phyloP scores from a whole-genome alignment of 2,888 invertebrate genomes.

The Synergus japonicus region DNA sequence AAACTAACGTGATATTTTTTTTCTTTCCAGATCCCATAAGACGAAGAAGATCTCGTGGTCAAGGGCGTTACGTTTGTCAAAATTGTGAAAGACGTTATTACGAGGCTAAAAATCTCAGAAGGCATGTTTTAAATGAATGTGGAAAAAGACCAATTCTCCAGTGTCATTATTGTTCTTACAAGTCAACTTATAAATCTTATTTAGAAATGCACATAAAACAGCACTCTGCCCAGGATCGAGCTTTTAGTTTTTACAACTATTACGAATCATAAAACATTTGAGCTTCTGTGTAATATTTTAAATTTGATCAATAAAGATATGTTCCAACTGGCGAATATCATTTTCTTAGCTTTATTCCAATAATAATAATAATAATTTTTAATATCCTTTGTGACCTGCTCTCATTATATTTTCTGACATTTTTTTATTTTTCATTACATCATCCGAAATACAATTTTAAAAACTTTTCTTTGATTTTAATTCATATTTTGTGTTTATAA shows the following conservation, averaged over 20 bases:
- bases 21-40: conserved; percentile 64
- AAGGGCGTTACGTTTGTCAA: conserved; percentile 74
- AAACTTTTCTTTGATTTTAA: background rate
- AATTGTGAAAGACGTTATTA: conserved; percentile 80
- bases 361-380: background rate
- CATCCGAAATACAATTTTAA: background rate
- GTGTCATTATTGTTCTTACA: conserved; percentile 73
- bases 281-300: background rate
- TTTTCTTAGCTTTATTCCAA: background rate
- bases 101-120: conserved; percentile 79
- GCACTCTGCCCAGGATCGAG: conserved; percentile 45
- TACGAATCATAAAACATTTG: background rate
- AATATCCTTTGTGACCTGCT: background rate
- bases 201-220: conserved; percentile 68
- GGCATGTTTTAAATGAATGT: conserved; percentile 79
- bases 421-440: background rate
- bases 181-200: conserved; percentile 77
- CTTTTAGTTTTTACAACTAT: conserved; percentile 7
- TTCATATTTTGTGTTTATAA: background rate
- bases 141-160: conserved; percentile 76
- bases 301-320: background rate
- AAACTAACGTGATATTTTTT: background rate
- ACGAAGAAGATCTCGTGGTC: conserved; percentile 68
- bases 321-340: background rate
- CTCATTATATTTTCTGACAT: background rate